These are phyloP conservation scores for Onthophagus sagittarius DNA, from an alignment of 2,888 invertebrate species.

Conservation along the genomic window DNA sequence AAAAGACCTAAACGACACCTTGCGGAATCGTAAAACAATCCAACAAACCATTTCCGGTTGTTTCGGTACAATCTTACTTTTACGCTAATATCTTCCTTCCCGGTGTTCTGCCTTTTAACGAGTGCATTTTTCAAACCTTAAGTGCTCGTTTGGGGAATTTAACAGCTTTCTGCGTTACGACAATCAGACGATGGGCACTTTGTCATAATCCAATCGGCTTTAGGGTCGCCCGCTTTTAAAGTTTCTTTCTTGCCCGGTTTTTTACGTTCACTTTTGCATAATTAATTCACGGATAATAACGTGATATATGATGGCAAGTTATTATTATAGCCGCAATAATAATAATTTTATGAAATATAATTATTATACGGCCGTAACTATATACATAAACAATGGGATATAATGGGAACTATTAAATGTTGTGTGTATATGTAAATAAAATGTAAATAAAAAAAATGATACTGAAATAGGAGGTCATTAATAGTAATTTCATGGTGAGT, in stretches of 20 bases:
- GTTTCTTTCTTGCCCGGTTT: neutral
- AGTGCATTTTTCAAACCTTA: constrained; percentile 13
- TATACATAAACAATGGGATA: too few relatives aligned
- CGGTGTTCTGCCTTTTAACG: constrained; percentile 4
- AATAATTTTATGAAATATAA: too few relatives aligned
- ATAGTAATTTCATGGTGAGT: neutral
- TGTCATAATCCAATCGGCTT: constrained; percentile 10
- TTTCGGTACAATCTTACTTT: neutral
- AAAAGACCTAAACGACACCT: neutral
- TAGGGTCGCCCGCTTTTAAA: neutral
- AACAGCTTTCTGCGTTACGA: neutral
- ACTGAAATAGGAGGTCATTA: neutral
- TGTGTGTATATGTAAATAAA: neutral
- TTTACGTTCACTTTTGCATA: neutral
- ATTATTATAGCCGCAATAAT: too few relatives aligned
- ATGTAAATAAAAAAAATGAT: neutral
- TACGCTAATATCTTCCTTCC: neutral
- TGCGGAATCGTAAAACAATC: neutral
- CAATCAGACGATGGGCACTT: neutral
- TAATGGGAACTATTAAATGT: neutral
- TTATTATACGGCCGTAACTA: too few relatives aligned
- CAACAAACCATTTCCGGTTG: neutral
- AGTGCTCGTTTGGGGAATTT: constrained; percentile 9
- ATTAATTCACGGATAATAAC: too few relatives aligned
- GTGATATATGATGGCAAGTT: too few relatives aligned